Conservation (phyloP, 2,113 vertebrate species). For the Archocentrus centrarchus region DNA sequence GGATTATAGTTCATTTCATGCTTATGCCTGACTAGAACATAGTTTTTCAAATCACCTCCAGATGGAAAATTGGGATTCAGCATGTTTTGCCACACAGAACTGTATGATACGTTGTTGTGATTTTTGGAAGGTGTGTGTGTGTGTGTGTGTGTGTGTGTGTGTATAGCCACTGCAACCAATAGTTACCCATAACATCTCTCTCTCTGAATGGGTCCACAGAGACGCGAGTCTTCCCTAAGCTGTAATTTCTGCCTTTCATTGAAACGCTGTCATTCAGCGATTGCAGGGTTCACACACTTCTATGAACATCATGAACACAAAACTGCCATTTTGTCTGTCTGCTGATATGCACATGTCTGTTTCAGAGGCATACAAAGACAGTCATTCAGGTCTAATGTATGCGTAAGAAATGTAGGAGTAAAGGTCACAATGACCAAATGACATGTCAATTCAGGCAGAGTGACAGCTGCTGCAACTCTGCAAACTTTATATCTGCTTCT, state of each 20-base stretch:
- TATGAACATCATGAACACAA: slow-evolving; percentile 10
- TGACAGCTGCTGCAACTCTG: slow-evolving; percentile 37
- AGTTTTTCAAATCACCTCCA: background rate
- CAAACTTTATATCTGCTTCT: slow-evolving; percentile 36
- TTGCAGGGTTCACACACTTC: slow-evolving; percentile 52
- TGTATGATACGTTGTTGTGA: slow-evolving; percentile 18
- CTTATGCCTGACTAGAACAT: background rate
- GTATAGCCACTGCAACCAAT: slow-evolving; percentile 10
- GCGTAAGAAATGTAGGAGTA: background rate
- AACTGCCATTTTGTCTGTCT: slow-evolving; percentile 44
- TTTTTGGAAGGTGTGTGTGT: background rate
- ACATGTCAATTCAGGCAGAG: background rate
- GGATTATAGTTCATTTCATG: background rate
- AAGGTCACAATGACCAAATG: background rate
- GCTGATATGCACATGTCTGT: slow-evolving; percentile 24
- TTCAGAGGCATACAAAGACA: background rate
- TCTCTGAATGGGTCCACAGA: slow-evolving; percentile 26
- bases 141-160: background rate
- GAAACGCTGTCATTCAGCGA: slow-evolving; percentile 46
- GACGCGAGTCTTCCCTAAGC: slow-evolving; percentile 33
- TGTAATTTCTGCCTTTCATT: slow-evolving; percentile 45
- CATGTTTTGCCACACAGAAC: background rate
- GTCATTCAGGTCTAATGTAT: background rate
- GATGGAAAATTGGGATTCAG: background rate
- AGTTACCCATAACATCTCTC: slow-evolving; percentile 34